Base-by-base conservation (phyloP, 2,113 vertebrate genomes). In the Phoenicopterus ruber region DNA sequence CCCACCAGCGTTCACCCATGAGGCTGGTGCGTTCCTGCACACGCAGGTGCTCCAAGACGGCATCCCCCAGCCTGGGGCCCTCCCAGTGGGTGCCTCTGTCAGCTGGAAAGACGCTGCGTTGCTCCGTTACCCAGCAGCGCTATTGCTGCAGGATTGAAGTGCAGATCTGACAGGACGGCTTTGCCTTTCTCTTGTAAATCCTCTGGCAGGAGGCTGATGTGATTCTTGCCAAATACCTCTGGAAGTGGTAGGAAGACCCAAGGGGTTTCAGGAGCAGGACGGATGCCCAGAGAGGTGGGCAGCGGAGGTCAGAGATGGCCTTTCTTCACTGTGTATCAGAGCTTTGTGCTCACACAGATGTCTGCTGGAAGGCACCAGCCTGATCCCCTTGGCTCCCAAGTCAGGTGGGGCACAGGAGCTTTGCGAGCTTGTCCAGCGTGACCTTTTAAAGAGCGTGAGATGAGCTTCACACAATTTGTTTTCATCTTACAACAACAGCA, bases 121-220 rank as follows among this genome's bases (percentile, higher is more conserved):
- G 10, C 44, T 44, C 70, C 25, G 1, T 65, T 38, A 21, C 72
- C 9, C 18, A 12, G 52, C 66, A 79, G 71, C 80, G 79, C 82
- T 34, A 5, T 66, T 47, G 13, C 40, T 59, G 62, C 61, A 36
- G 69, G 50, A 49, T 17, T 50, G 15, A 85, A 47, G 18, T 3
- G 18, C 29, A 44, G 59, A 40, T 59, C 77, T 54, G 55, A 46
- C 50, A 25, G 32, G 32, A 32, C 0, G 0, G 77, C 44, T 94
- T 67, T 55, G 88, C 72, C 59, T 83, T 91, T 47, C 90, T 65
- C 82, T 46, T 66, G 50, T 86, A 74, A 94, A 81, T 71, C 20
- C 58, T 62, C 79, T 73, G 90, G 77, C 92, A 88, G 66, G 31
- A 90, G 29, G 28, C 14, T n/a, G 4, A 5, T 19, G 59, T 57